Base-by-base conservation (phyloP, 2,113 vertebrate species). In the Neodontobutis hainanensis region DNA sequence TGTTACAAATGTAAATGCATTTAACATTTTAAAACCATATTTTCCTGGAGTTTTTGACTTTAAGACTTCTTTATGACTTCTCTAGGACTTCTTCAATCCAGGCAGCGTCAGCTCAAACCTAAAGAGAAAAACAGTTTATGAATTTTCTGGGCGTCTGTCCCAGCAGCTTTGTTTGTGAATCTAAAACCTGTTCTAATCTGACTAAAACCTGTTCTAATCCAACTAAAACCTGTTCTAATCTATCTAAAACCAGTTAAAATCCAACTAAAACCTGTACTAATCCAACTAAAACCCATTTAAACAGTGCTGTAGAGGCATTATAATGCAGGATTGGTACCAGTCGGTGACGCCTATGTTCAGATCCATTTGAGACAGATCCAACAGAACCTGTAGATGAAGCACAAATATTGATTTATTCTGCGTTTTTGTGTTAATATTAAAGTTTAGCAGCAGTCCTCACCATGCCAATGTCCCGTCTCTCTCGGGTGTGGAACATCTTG, bases 381-480 rank as follows among this genome's bases (percentile, higher is more conserved):
- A 87, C 80, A 92, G 65, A 45, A 95, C 93, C 96, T 99, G 89
- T 12, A 51, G 52, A 78, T 0, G 71, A 4, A 70, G 10, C 44
- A 46, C 44, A 46, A 46, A 11, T 46, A 14, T 11, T 40, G 19
- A 27, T 27, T 27, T 27, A 27, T 27, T 27, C 6, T 46, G 12
- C 6, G 8, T 3, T 11, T 36, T 5, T 10, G 9, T 5, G 11
- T 19, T 9, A 27, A 61, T 27, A 51, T 32, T 2, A 61, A 32
- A 32, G 10, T 27, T 4, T 16, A 36, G 8, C 6, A 52, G 58
- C 0, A 16, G 16, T 52, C 36, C 81, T 45, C 82, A 99, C 96
- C 88, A 91, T 96, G 66, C 97, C 96, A 63, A 99, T 90, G 81
- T 98, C 96, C 71, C 95, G 97, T 34, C 93, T 94, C 49, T 96